Percentiles rank a stretch among this genome's conserved stretches.
phyloP scores from a whole-genome alignment of 2,113 vertebrate species.

The Centropristis striata region DNA sequence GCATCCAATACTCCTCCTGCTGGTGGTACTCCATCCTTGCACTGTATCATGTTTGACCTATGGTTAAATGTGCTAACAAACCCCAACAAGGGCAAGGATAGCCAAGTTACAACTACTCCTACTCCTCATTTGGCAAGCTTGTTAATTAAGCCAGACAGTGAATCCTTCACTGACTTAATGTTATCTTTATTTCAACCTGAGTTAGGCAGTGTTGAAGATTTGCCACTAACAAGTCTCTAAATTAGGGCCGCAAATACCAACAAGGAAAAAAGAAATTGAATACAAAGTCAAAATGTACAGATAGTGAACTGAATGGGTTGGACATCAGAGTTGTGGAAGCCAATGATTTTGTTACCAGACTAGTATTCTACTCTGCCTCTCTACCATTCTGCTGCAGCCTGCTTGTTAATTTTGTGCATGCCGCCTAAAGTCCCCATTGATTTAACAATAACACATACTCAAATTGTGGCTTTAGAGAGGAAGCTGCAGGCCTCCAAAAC shows the following conservation, averaged over 20 bases:
- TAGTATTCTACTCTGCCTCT: background rate
- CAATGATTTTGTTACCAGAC: slow-evolving; percentile 12
- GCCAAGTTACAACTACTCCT: background rate
- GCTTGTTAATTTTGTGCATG: slow-evolving; percentile 45
- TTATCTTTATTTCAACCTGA: slow-evolving; percentile 5
- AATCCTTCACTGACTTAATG: background rate
- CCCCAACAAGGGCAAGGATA: background rate
- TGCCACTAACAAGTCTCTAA: background rate
- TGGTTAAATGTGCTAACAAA: background rate
- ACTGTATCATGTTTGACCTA: background rate
- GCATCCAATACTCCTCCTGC: slow-evolving; percentile 42
- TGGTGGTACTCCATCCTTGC: slow-evolving; percentile 34
- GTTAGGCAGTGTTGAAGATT: background rate
- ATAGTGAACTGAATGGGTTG: background rate
- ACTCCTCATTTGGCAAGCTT: background rate
- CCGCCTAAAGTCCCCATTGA: slow-evolving; percentile 60
- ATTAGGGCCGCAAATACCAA: background rate
- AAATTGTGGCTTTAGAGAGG: slow-evolving; percentile 58
- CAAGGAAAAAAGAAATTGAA: background rate
- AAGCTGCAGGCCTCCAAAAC: slow-evolving; percentile 57
- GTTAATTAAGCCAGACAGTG: background rate
- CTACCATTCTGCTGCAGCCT: slow-evolving; percentile 22
- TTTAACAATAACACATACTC: slow-evolving; percentile 67
- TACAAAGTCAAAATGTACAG: background rate
- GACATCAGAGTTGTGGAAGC: background rate